Conservation (phyloP, 2,113 vertebrate genomes). For the Fulica atra region DNA sequence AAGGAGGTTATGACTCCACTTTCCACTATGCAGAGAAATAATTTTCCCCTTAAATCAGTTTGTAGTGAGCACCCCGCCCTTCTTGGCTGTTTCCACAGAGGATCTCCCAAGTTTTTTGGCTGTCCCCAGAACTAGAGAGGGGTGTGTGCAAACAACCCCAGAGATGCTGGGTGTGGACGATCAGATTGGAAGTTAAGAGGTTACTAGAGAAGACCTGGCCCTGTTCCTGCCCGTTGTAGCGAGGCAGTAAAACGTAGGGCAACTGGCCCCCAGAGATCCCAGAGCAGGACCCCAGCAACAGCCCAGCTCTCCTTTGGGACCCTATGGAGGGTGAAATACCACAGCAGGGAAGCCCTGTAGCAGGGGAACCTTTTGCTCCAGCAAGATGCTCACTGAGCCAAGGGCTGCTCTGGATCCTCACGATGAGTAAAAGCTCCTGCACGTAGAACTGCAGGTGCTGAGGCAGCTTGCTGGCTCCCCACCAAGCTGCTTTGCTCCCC, state of each 20-base stretch:
- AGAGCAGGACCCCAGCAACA: neutral
- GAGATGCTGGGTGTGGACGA: slow-evolving; percentile 39
- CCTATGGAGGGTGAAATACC: neutral
- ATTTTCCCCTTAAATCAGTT: slow-evolving; percentile 29
- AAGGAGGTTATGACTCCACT: slow-evolving; percentile 28
- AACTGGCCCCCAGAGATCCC: neutral
- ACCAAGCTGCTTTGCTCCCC: neutral
- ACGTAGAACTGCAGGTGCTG: neutral
- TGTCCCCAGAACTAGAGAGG: neutral
- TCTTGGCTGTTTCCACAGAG: slow-evolving; percentile 16
- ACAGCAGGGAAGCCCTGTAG: neutral
- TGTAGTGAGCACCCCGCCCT: slow-evolving; percentile 34
- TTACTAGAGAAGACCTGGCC: neutral
- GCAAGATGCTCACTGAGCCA: neutral
- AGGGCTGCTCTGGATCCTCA: neutral
- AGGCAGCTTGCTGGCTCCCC: neutral
- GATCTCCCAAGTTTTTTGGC: slow-evolving; percentile 56
- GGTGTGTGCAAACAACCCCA: neutral
- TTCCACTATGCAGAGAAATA: slow-evolving; percentile 41
- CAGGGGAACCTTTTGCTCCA: neutral
- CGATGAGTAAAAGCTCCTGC: neutral
- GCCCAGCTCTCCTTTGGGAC: neutral
- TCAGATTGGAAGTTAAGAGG: neutral
- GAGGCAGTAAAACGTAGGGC: neutral
- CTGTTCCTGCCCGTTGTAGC: neutral